Percentiles rank a stretch among this genome's conserved stretches.
Conservation (phyloP, 2,113 vertebrate genomes). For the Solea solea region DNA sequence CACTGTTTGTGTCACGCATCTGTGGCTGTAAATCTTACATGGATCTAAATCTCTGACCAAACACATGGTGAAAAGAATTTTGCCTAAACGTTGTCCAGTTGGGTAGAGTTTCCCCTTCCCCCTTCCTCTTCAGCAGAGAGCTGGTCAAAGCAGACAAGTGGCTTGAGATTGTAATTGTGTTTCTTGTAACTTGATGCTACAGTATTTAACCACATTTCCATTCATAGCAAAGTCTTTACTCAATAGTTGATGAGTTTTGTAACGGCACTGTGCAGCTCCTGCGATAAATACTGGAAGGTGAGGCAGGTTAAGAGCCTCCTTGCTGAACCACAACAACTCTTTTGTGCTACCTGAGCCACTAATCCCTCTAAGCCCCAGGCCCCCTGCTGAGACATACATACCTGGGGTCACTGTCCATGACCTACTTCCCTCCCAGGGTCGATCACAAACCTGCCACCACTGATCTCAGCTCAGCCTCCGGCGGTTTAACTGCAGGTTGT, state of each 20-base stretch:
- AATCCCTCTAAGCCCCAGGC: constrained; percentile 56
- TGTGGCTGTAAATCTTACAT: not conserved
- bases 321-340: constrained; percentile 59
- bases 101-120: too few species aligned
- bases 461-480: constrained; percentile 17
- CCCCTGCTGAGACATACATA: constrained; percentile 71
- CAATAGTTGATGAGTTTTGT: too few species aligned
- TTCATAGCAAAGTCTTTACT: too few species aligned
- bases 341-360: constrained; percentile 65
- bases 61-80: constrained; percentile 1
- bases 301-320: constrained; percentile 30
- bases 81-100: constrained; percentile 6
- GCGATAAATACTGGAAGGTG: constrained; percentile 30
- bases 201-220: too few species aligned
- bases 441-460: constrained; percentile 5
- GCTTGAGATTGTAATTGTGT: too few species aligned
- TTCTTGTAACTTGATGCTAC: too few species aligned
- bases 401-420: constrained; percentile 65
- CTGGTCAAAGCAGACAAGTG: too few species aligned
- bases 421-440: constrained; percentile 40
- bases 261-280: not conserved
- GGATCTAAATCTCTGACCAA: not conserved
- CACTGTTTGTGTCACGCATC: not conserved
- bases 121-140: too few species aligned
- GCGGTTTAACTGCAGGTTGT: constrained; percentile 7